Base-by-base conservation (phyloP, 2,113 vertebrate species). In the Alethe diademata region DNA sequence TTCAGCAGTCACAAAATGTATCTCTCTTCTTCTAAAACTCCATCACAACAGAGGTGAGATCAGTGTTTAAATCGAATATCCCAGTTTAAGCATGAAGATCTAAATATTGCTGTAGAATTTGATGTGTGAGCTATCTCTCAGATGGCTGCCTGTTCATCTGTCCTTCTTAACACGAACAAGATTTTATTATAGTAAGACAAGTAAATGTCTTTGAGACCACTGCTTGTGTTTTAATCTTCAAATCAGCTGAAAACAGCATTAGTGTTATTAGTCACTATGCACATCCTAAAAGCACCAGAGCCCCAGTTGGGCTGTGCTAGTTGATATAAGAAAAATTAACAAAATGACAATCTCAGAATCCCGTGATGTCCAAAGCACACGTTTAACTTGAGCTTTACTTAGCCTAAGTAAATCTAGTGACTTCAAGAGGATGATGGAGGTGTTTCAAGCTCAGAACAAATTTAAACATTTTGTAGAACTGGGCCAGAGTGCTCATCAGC, bases 211-310 rank as follows among this genome's bases (percentile, higher is more conserved):
- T 48, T 45, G 57, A 92, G 82, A 83, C 33, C 0, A 4, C 56
- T 76, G 62, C 40, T 93, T 17, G 22, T 45, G 45, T 24, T 70
- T 73, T 86, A 80, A 75, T 92, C 36, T 80, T 67, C 31, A 78
- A 93, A 88, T 70, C 66, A 83, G 85, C 54, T 88, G 45, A 93
- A 90, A 94, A 86, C 9, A 19, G 38, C 54, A 53, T 89, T 78
- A 84, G 51, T 45, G 35, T 75, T 78, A 51, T 65, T 76, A 92
- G 71, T 57, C 74, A 65, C 50, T 16, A 33, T 10, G 67, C 19
- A 66, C 9, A 19, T 56, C 70, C 25, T 57, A 70, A 78, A 5
- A 71, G 64, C 69, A 78, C 25, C 5, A 1, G 31, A 90, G 62
- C 19, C 51, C 64, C 81, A 43, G 14, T 0, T n/a, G 90, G 35